Base-by-base conservation (phyloP, 2,888 invertebrate genomes). In the Parnassius apollo region DNA sequence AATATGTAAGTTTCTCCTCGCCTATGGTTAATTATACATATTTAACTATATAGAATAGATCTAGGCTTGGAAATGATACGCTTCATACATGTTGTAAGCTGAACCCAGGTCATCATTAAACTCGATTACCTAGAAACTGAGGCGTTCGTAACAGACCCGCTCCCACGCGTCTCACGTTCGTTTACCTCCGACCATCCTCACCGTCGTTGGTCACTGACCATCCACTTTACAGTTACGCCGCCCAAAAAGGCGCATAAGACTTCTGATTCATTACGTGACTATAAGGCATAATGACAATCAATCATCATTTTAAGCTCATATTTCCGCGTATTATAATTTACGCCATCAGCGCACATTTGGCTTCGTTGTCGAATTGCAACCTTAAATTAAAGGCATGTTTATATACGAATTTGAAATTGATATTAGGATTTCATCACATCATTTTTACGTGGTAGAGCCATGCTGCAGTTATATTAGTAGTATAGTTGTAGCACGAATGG, bases 271-370 rank as follows among this genome's bases (percentile, higher is more conserved):
- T 56, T 64, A 69, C 68, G 64, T 71, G 68, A 69, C 66, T 65
- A 58, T 60, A 53, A 12, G 55, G 62, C 44, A 65, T 69, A 71
- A 71, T 68, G 61, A 58, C 61, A 71, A 79, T 78, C 75, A 74
- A 78, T 78, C 76, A 75, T 76, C 68, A 77, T 75, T 76, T 71
- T 64, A 68, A 62, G 58, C 62, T 68, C 64, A 68, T 59, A 70
- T 68, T 71, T 69, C 59, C 48, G 57, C 49, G 53, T 53, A 49
- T 45, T 50, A 64, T 59, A 68, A 57, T 69, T 67, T 64, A 42
- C 57, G 49, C 59, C 60, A 63, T n/a, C 4, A n/a, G 7, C 46
- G 7, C 57, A 66, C 64, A 60, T 62, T 65, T 68, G 46, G 10
- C 13, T 18, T n/a, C 57, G 35, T 22, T 56, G 35, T 22, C 35